Evolutionary conservation across 2,888 invertebrate species (phyloP).

Genomic region (Diabrotica balteata): DNA sequence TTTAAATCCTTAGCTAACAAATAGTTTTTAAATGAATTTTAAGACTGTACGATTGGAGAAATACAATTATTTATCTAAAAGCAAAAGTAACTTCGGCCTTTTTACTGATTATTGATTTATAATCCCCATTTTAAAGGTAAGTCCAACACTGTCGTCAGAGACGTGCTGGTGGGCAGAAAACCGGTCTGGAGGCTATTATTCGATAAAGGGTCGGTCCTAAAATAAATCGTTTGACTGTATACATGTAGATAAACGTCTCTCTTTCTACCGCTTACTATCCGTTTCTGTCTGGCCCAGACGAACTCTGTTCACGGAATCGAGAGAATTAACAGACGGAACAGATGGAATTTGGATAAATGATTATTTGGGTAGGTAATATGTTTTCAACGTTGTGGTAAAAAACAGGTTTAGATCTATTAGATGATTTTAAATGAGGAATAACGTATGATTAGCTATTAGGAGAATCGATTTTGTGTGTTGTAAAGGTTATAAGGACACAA

Average conservation of each 20-base stretch:
- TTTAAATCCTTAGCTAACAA: too few species aligned
- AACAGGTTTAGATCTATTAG: too few species aligned
- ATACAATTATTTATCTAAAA: too few species aligned
- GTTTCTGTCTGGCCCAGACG: constrained; percentile 10
- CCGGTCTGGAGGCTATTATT: constrained; percentile 34
- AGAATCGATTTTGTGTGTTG: too few species aligned
- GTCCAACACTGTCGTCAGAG: constrained; percentile 8
- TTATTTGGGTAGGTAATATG: neutral
- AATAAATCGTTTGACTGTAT: constrained; percentile 20
- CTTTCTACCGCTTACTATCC: neutral
- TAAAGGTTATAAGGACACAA: too few species aligned
- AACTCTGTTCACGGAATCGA: constrained; percentile 1
- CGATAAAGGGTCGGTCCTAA: constrained; percentile 30
- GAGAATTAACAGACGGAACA: constrained; percentile 2
- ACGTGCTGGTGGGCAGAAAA: constrained; percentile 18
- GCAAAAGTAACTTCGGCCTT: too few species aligned
- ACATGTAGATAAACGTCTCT: constrained; percentile 3
- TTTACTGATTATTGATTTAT: too few species aligned
- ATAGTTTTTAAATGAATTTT: too few species aligned
- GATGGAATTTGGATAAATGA: constrained; percentile 2
- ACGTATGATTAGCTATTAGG: too few species aligned
- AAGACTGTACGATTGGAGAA: too few species aligned
- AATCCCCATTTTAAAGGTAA: neutral
- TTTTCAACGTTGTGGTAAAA: too few species aligned
- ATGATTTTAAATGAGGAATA: too few species aligned